These are phyloP conservation scores for Chinchilla lanigera DNA, from an alignment of 2,113 vertebrate genomes.

Conservation along the genomic window DNA sequence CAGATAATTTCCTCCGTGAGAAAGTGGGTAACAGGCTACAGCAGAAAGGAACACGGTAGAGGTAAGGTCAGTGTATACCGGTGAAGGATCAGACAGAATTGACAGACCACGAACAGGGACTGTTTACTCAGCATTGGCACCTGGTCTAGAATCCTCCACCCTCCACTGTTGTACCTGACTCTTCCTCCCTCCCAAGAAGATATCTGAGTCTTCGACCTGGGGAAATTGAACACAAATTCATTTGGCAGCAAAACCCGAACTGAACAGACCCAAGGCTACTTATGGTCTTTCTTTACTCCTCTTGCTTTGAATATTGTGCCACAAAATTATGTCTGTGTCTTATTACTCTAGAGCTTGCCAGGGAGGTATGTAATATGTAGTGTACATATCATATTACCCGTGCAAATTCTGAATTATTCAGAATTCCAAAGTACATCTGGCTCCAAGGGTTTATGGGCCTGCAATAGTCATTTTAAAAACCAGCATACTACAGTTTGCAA, in stretches of 20 bases:
- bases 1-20: not conserved
- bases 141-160: not conserved
- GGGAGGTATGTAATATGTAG: not conserved
- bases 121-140: accelerated
- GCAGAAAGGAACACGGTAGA: not conserved
- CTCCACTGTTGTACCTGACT: accelerated
- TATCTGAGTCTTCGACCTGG: not conserved
- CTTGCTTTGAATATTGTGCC: conserved; percentile 56
- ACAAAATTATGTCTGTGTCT: conserved; percentile 61
- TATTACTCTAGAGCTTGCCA: conserved; percentile 55
- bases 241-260: not conserved
- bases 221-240: conserved; percentile 14
- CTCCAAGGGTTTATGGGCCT: not conserved
- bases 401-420: conserved; percentile 57
- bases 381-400: conserved; percentile 42
- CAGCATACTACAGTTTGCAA: not conserved
- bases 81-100: not conserved
- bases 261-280: not conserved
- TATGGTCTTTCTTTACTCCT: conserved; percentile 47
- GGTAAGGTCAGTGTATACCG: not conserved
- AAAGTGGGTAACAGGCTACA: not conserved
- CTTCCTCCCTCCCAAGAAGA: not conserved
- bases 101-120: accelerated
- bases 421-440: conserved; percentile 68
- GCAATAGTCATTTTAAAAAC: not conserved